phyloP scores from a whole-genome alignment of 2,888 invertebrate genomes.

The Acronicta alni region DNA sequence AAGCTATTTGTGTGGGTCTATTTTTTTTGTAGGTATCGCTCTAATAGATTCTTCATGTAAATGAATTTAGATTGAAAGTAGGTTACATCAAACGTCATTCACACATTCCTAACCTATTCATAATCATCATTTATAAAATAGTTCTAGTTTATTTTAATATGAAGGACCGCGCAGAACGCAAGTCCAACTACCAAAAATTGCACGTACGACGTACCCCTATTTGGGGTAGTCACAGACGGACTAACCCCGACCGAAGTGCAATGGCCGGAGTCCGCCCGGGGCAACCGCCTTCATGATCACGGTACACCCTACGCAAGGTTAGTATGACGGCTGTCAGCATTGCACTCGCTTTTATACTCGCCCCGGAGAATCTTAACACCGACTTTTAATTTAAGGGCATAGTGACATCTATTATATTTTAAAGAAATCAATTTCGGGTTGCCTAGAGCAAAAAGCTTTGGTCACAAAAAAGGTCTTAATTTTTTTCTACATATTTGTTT shows the following conservation, averaged over 20 bases:
- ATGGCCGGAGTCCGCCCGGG: slow-evolving; percentile 91
- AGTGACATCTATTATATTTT: slow-evolving; percentile 78
- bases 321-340: slow-evolving; percentile 77
- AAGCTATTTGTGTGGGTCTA: no score
- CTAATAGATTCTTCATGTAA: no score
- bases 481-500: no score
- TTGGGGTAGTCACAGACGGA: slow-evolving; percentile 89
- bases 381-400: slow-evolving; percentile 65
- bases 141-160: not conserved
- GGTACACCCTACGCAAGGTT: slow-evolving; percentile 93
- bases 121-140: no score
- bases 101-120: slow-evolving; percentile 3
- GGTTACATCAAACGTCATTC: no score
- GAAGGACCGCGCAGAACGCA: slow-evolving; percentile 90
- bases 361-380: slow-evolving; percentile 67
- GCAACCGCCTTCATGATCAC: slow-evolving; percentile 92
- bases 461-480: not conserved
- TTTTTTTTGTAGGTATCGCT: no score
- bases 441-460: slow-evolving; percentile 4
- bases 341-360: slow-evolving; percentile 62
- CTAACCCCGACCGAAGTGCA: slow-evolving; percentile 90
- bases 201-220: slow-evolving; percentile 89
- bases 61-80: no score
- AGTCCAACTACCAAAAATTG: slow-evolving; percentile 91
- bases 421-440: slow-evolving; percentile 33